Percentiles rank a stretch among this genome's conserved stretches.
These are phyloP conservation scores for Clupea harengus DNA, from an alignment of 2,113 vertebrate species.

Conservation along the genomic window DNA sequence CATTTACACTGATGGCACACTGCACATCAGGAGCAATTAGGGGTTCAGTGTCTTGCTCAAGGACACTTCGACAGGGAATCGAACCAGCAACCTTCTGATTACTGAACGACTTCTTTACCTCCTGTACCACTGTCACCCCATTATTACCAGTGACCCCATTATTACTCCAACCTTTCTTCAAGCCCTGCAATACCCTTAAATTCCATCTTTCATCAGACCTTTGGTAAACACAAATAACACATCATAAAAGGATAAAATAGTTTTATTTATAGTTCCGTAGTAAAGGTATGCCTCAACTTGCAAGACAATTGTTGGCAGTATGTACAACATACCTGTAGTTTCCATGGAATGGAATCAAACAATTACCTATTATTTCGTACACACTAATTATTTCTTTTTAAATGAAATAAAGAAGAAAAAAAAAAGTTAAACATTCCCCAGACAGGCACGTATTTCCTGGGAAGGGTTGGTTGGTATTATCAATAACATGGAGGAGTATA, in stretches of 20 bases:
- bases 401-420: slow-evolving; percentile 42
- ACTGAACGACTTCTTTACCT: too few relatives aligned
- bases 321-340: slow-evolving; percentile 98
- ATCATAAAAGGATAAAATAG: slow-evolving; percentile 88
- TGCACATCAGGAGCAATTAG: too few relatives aligned
- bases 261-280: slow-evolving; percentile 97
- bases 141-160: too few relatives aligned
- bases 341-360: slow-evolving; percentile 87
- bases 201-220: background rate
- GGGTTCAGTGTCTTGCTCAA: too few relatives aligned
- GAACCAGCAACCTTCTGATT: too few relatives aligned
- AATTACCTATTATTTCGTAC: slow-evolving; percentile 75
- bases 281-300: slow-evolving; percentile 96
- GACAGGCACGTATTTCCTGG: slow-evolving; percentile 62
- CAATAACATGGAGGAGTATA: slow-evolving; percentile 66
- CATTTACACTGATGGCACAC: too few relatives aligned
- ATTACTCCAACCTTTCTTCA: background rate
- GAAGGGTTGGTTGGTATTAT: slow-evolving; percentile 62
- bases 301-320: slow-evolving; percentile 94
- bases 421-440: slow-evolving; percentile 65
- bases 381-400: slow-evolving; percentile 70
- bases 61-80: too few relatives aligned
- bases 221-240: slow-evolving; percentile 20
- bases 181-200: background rate
- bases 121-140: too few relatives aligned